Evolutionary conservation across 2,888 invertebrate genomes (phyloP).

Genomic region (Tachina lurida): DNA sequence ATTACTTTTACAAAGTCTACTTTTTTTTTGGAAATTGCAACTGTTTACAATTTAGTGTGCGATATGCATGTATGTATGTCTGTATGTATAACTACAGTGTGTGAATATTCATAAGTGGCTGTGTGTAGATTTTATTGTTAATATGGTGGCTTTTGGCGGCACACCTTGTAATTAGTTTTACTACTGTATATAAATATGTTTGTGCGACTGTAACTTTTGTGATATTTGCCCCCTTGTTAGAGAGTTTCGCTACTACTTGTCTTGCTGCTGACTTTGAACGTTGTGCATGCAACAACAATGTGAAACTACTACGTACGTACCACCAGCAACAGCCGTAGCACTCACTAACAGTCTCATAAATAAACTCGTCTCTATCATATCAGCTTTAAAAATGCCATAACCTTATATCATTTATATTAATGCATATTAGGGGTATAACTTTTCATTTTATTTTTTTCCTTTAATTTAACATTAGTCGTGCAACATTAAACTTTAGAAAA

Average conservation of each 20-base stretch:
- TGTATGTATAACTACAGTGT: constrained; percentile 5
- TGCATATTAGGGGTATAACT: constrained; percentile 15
- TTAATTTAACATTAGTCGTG: neutral
- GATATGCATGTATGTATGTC: constrained; percentile 3
- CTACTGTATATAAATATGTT: constrained; percentile 71
- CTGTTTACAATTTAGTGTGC: too few relatives aligned
- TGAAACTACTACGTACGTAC: constrained; percentile 26
- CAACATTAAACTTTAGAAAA: too few relatives aligned
- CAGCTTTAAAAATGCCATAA: constrained; percentile 64
- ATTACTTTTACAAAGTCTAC: too few relatives aligned
- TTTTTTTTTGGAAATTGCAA: too few relatives aligned
- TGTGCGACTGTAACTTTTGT: constrained; percentile 49
- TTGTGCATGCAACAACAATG: constrained; percentile 25
- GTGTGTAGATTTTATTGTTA: constrained; percentile 18
- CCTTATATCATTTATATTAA: constrained; percentile 60
- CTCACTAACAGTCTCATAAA: constrained; percentile 67
- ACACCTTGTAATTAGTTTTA: constrained; percentile 79
- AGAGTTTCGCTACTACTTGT: constrained; percentile 49
- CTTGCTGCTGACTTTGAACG: neutral
- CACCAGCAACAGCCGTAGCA: constrained; percentile 28
- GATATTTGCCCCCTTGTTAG: constrained; percentile 60
- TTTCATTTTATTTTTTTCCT: neutral
- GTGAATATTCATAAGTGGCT: neutral
- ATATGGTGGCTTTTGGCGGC: constrained; percentile 66
- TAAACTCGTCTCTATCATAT: constrained; percentile 70